A percentile compares a stretch with the other conserved stretches of the same genome.
phyloP scores from a whole-genome alignment of 2,113 vertebrate genomes.

The Ptyas mucosa region DNA sequence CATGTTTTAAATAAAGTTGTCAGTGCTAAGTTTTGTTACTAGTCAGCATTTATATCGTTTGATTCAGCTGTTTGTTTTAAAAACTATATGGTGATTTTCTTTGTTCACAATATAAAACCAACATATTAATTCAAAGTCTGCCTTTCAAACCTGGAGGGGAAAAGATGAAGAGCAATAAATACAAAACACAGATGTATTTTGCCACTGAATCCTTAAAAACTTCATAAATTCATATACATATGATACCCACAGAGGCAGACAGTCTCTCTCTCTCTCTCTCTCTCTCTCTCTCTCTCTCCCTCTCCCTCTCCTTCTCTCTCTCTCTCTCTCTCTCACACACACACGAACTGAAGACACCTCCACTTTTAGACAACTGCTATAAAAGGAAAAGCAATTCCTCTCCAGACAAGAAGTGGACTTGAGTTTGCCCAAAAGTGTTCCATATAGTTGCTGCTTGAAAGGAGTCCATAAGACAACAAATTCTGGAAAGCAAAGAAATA shows the following conservation, averaged over 20 bases:
- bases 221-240: neutral
- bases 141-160: neutral
- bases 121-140: neutral
- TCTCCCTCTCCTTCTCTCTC: too few species aligned
- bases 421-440: neutral
- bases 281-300: too few species aligned
- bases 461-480: neutral
- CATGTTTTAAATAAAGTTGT: neutral
- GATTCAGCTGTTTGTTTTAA: neutral
- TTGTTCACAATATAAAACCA: neutral
- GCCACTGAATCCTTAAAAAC: neutral
- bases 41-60: neutral
- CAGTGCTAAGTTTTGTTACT: neutral
- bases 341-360: neutral
- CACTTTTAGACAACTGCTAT: neutral
- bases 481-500: neutral
- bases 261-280: neutral
- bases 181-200: neutral
- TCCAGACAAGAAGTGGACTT: neutral
- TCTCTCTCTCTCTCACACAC: neutral
- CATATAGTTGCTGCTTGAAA: neutral
- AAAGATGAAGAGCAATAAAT: neutral
- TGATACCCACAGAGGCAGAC: neutral
- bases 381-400: neutral
- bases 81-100: neutral